Evolutionary conservation across 2,888 invertebrate species (phyloP).

Genomic region (Microchrysa polita): DNA sequence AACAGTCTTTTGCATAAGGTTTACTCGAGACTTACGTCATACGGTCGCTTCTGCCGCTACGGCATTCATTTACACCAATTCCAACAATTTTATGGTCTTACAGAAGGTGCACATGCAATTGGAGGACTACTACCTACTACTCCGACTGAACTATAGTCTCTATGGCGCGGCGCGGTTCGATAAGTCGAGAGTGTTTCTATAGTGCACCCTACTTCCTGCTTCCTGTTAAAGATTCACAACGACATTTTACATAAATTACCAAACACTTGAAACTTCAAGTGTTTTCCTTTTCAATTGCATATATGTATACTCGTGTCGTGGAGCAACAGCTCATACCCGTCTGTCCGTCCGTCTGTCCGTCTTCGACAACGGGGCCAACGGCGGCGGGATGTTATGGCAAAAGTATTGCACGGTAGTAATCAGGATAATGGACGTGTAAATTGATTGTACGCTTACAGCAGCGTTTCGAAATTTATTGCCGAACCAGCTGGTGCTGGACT

Average conservation of each 20-base stretch:
- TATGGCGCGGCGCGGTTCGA: slow-evolving; percentile 10
- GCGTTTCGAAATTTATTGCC: slow-evolving; percentile 22
- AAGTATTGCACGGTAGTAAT: slow-evolving; percentile 28
- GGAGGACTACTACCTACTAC: too few relatives aligned
- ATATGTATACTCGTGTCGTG: too few relatives aligned
- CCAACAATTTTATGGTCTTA: neutral
- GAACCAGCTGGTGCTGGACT: neutral
- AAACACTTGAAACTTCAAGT: slow-evolving; percentile 3
- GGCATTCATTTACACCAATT: neutral
- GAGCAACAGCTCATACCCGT: neutral
- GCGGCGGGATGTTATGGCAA: neutral
- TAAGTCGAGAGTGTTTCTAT: neutral
- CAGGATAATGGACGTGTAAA: slow-evolving; percentile 42
- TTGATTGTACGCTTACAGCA: slow-evolving; percentile 39
- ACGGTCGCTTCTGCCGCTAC: neutral
- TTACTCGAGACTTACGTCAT: neutral
- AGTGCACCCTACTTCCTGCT: neutral
- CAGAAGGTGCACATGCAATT: slow-evolving; percentile 25
- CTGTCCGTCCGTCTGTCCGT: too few relatives aligned
- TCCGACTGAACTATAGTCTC: too few relatives aligned
- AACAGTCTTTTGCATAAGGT: slow-evolving; percentile 15
- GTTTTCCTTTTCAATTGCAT: slow-evolving; percentile 32
- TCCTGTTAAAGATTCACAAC: neutral
- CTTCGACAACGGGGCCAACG: too few relatives aligned
- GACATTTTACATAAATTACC: slow-evolving; percentile 7